phyloP scores from a whole-genome alignment of 1,140 invertebrate genomes.

The Drosophila nigrodunni region DNA sequence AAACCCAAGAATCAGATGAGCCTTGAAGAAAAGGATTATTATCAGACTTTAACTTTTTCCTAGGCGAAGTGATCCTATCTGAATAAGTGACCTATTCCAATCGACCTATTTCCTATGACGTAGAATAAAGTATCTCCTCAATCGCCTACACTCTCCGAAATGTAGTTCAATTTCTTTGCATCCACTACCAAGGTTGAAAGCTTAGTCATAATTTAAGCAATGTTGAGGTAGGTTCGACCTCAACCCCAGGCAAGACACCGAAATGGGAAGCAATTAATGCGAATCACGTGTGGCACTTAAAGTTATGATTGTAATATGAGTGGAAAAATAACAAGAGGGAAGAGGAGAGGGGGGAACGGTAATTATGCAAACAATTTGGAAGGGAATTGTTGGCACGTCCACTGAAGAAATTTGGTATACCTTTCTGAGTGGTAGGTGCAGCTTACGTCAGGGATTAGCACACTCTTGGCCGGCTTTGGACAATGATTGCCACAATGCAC shows the following conservation, averaged over 20 bases:
- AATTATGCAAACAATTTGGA: conserved; percentile 44
- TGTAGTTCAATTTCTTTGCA: no score
- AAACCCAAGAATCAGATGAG: no score
- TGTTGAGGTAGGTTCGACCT: conserved; percentile 54
- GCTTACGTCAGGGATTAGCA: conserved; percentile 47
- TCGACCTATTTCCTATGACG: no score
- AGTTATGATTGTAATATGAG: conserved; percentile 60
- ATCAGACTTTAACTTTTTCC: no score
- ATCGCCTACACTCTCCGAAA: no score
- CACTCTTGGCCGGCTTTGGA: conserved; percentile 51
- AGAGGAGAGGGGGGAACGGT: background rate
- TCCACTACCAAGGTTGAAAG: conserved; percentile 9
- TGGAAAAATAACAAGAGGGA: background rate
- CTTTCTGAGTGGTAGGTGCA: conserved; percentile 19
- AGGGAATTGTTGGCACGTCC: conserved; percentile 56
- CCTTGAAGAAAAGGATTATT: no score
- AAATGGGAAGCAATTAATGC: conserved; percentile 49
- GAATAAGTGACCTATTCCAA: no score
- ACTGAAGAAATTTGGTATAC: conserved; percentile 56
- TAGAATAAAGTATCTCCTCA: no score
- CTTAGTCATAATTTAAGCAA: conserved; percentile 18
- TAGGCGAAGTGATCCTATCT: no score
- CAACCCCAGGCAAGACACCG: conserved; percentile 7
- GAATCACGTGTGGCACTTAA: conserved; percentile 55
- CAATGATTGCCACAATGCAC: conserved; percentile 57